Base-by-base conservation (phyloP, 2,888 invertebrate species). In the Mesochorus sp. region DNA sequence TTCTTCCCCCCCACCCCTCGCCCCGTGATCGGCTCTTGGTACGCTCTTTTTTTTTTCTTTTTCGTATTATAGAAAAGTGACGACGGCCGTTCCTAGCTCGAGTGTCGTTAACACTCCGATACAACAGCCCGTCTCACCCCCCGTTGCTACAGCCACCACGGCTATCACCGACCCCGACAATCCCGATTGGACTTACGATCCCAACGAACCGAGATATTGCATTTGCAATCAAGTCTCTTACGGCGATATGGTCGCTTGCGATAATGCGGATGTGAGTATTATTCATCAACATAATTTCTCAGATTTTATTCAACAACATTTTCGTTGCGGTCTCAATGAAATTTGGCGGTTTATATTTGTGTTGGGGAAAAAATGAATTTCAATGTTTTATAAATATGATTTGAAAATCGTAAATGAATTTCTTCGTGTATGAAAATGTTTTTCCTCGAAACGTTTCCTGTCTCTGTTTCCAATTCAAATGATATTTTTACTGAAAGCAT, bases 231-330 rank as follows among this genome's bases (percentile, higher is more conserved):
- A 99, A 92, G 97, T 98, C 17, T 98, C 98, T 0, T 99, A 98
- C 88, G 99, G 99, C 0, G 98, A 98, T 90, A 99, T 99, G 99
- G 98, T 99, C 47, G 99, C 99, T 78, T 99, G 99, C 92, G 99
- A 99, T 92, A 99, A 99, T 91, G 96, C 97, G 91, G 97, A 97
- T 89, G 97, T 97, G 91, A 94, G 95, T 93, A 78, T 71, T 0
- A 28, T 39, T 68, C 62, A 39, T 6, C 26, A 17, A 2, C 34
- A 8, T 19, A 10, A 31, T 42, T 34, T 21, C 6, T 31, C 8
- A 14, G 28, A 26, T 17, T 8, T 17, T 12, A 37, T 3, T 5
- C 1, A 4, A 37, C 49, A 10, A 14, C 6, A 10, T 57, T 44
- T 14, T 1, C 28, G 6, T 34, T 42, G 6, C 12, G 14, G 14